Evolutionary conservation across 2,797 vertebrate genomes (phyloP), one percentile per base, ranked within the genome.

Genomic region (Pseudochromis fuscus): DNA sequence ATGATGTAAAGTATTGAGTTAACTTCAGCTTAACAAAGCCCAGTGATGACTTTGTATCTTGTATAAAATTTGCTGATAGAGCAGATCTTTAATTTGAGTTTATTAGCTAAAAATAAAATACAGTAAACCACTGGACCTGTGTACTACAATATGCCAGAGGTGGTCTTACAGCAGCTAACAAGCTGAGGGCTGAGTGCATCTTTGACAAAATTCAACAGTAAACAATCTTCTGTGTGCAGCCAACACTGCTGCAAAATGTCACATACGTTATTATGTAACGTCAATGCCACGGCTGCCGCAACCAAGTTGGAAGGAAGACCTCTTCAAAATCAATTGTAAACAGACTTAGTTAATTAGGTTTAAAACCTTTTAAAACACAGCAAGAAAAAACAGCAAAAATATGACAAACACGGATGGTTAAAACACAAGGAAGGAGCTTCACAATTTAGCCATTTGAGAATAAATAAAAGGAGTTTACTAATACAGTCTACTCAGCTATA

Each of bases 201-300:
- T 30, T 58, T 80, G 55, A 10, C 44, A 38, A 38, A 67, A 55
- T 21, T 31, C 46, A 35, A 18, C 57, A 64, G 45, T 53, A 58
- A 61, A 66, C 35, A 44, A 5, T 19, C 40, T 23, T 44, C 53
- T 59, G 45, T 61, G 64, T 57, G 59, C 28, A 62, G 50, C 57
- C 25, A 35, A 59, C 64, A 53, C 40, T 18, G 44, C 64, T 46
- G 61, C 35, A 69, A 66, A 79, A 81, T 79, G 69, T 77, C 70
- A 75, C 40, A 60, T 50, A 35, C 15, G 44, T 74, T 71, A 63
- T 64, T 64, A 55, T 62, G 57, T 50, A 68, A 59, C 42, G 48
- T 61, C 27, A 35, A 24, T 13, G 15, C 38, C 53, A 46, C 27
- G 23, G 40, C 27, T 2, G 0, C 30, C 31, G 42, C 51, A n/a